phyloP scores from a whole-genome alignment of 2,113 vertebrate genomes.

The Oplegnathus fasciatus region DNA sequence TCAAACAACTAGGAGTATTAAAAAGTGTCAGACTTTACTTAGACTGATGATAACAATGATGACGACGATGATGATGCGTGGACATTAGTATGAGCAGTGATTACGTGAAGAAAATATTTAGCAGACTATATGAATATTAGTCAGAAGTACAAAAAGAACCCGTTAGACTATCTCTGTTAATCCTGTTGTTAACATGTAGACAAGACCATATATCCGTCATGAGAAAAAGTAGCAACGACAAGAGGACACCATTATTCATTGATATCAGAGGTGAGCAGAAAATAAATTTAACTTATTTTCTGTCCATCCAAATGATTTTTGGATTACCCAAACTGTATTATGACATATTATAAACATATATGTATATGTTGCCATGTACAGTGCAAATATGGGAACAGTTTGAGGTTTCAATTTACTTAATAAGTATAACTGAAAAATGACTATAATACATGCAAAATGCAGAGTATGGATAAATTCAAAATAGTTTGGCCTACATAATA shows the following conservation, averaged over 20 bases:
- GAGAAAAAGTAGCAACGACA: neutral
- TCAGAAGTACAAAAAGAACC: conserved; percentile 37
- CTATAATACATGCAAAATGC: neutral
- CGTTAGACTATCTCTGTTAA: conserved; percentile 45
- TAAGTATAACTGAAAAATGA: neutral
- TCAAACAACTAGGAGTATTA: conserved; percentile 43
- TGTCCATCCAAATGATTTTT: conserved; percentile 15
- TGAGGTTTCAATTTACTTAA: neutral
- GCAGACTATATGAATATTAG: conserved; percentile 58
- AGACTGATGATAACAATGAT: neutral
- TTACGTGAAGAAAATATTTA: conserved; percentile 23
- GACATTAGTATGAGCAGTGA: conserved; percentile 44
- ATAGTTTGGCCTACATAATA: neutral
- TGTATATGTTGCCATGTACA: conserved; percentile 2
- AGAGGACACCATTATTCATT: neutral
- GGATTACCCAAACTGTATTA: conserved; percentile 4
- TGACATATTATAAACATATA: neutral
- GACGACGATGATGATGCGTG: neutral
- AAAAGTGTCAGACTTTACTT: neutral
- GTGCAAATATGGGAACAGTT: conserved; percentile 3
- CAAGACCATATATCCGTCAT: conserved; percentile 78
- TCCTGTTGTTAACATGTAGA: conserved; percentile 75
- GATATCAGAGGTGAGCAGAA: neutral
- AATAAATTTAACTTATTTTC: neutral
- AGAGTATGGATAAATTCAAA: neutral